Evolutionary conservation across 2,888 invertebrate species (phyloP), one percentile per base, ranked within the genome.

Genomic region (Agapetus fuscipes): DNA sequence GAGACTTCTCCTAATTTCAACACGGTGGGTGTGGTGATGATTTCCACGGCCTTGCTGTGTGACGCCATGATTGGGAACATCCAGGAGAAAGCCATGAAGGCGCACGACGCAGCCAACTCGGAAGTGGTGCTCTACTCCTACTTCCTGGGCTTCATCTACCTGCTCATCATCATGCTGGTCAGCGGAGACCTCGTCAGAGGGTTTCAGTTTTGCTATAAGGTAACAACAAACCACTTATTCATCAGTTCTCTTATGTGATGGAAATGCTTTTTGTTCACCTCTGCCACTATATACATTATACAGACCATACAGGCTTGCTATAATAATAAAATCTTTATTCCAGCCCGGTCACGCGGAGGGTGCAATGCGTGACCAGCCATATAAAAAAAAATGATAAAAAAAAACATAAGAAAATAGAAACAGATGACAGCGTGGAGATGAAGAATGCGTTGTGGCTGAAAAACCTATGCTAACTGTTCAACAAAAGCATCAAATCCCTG

Each of bases 61-160:
- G 96, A 97, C 64, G 96, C 96, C 0, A 76, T 87, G 7, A 95
- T 97, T 48, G 96, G 96, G 13, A 97, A 97, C 64, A 85, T 95
- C 0, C 96, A 97, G 63, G 96, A 97, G 60, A 94, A 94, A 58
- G 82, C 84, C 0, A 91, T 97, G 85, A 87, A 85, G 53, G 76
- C 77, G 45, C 75, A 82, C 56, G 76, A 79, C 46, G 90, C 90
- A 0, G 71, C 83, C 0, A 94, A 90, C 60, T 83, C 86, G 48
- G 95, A 96, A 72, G 83, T 96, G 32, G 93, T 91, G 1, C 72
- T 90, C 37, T 94, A 90, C 57, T 95, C 95, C 0, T 96, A 95
- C 60, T 78, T 81, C 1, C 76, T 96, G 50, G 96, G 90, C 3
- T 86, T 86, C 56, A 50, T 81, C 0, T 94, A 93, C 60, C 72